Percentiles rank a stretch among this genome's conserved stretches.
Evolutionary conservation across 1,140 invertebrate species (phyloP).

Genomic region (Drosophila arawakana): DNA sequence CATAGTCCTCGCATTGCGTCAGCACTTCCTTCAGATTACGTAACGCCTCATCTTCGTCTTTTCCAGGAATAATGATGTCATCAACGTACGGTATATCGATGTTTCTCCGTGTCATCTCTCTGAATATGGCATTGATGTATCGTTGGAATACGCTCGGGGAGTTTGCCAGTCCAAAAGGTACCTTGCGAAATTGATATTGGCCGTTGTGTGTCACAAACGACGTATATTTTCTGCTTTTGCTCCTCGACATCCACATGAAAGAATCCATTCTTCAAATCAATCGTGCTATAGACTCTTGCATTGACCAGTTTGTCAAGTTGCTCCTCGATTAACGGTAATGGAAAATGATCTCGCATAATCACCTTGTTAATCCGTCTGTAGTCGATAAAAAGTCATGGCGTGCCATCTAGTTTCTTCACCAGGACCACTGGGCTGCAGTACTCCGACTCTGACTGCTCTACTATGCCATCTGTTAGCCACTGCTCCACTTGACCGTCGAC

Average conservation of each 20-base stretch:
- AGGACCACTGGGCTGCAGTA: conserved; percentile 21
- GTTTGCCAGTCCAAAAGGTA: not conserved
- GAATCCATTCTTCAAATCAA: conserved; percentile 19
- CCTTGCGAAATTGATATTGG: conserved; percentile 17
- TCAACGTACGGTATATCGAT: conserved; percentile 21
- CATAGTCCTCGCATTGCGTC: conserved; percentile 3
- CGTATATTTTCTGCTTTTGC: conserved; percentile 18
- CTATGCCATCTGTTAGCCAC: not conserved
- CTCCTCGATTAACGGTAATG: conserved; percentile 14
- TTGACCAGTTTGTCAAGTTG: conserved; percentile 14
- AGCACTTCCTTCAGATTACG: conserved; percentile 23
- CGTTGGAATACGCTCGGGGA: conserved; percentile 10
- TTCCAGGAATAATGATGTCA: conserved; percentile 12
- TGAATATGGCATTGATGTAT: no score
- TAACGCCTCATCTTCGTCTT: conserved; percentile 4
- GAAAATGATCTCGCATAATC: conserved; percentile 11
- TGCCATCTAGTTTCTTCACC: conserved; percentile 13
- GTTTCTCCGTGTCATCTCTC: not conserved
- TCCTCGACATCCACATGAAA: conserved; percentile 6
- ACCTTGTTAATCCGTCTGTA: conserved; percentile 11
- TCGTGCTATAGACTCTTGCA: conserved; percentile 8
- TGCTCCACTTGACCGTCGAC: not conserved
- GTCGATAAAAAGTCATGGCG: conserved; percentile 6
- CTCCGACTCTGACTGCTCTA: conserved; percentile 16
- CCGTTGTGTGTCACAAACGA: conserved; percentile 16